Base-by-base conservation (phyloP, 1,140 invertebrate species). In the Drosophila elegans region DNA sequence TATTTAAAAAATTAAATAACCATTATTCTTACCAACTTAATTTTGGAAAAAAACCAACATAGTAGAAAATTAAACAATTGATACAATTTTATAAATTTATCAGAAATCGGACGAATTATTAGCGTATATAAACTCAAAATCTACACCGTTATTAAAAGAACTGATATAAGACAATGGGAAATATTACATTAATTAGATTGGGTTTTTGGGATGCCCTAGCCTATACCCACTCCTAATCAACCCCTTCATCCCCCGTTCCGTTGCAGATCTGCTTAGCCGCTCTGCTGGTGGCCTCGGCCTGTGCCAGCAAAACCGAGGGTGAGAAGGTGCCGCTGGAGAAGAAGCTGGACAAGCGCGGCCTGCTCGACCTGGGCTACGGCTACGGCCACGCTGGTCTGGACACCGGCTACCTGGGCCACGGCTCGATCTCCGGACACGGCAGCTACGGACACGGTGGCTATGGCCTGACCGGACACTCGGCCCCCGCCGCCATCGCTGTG, bases 261-360 rank as follows among this genome's bases (percentile, higher is more conserved):
- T 88, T 94, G 93, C 93, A 96, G 96, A 93, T 96, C 86, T 94
- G 93, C 85, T 91, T 95, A 93, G 94, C 94, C 92, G 93, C 96
- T 93, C 94, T 96, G 93, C 95, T 95, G 93, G 94, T 96, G 93
- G 94, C 95, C 91, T 95, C 94, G 72, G 84, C 84, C 48, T 88
- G 52, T 92, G 93, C 94, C 83, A 94, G 94, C 93, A 81, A 88
- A 39, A 74, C 80, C 53, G 81, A 77, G 16, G 78, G 66, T 38
- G 85, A 95, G 91, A 94, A 95, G 92, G 94, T 94, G 80, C 94
- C 94, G 13, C 90, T 93, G 59, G 94, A 94, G 68, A 94, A 94
- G 92, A 92, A 92, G 68, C 85, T 94, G 80, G 94, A 94, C 93
- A 94, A 94, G 92, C 93, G 94, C 69, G 94, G 94, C 74, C 93